phyloP scores from a whole-genome alignment of 2,888 invertebrate species.

The Cancer borealis region DNA sequence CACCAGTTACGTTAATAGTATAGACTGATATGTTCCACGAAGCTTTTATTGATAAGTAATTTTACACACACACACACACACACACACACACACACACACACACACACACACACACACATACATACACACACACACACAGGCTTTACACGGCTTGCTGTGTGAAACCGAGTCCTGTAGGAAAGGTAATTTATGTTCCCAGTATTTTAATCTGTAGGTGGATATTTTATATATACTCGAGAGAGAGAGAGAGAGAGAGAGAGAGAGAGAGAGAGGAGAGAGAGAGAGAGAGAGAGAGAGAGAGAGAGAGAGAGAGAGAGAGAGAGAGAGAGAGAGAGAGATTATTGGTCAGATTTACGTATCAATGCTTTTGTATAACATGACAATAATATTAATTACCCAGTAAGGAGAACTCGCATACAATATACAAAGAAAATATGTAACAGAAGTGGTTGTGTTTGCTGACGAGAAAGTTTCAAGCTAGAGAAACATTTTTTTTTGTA shows the following conservation, averaged over 20 bases:
- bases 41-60: too few species aligned
- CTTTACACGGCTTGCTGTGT: neutral
- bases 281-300: constrained; percentile 55
- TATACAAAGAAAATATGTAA: too few species aligned
- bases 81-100: too few species aligned
- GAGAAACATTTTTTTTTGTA: too few species aligned
- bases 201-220: neutral
- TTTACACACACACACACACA: too few species aligned
- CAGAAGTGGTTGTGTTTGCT: too few species aligned
- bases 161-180: neutral
- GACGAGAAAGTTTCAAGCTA: too few species aligned
- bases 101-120: neutral
- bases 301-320: constrained; percentile 46
- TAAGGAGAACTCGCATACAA: neutral
- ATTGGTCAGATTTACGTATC: too few species aligned
- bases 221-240: neutral
- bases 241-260: constrained; percentile 57
- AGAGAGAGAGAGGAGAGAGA: constrained; percentile 53
- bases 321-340: too few species aligned
- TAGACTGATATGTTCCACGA: too few species aligned
- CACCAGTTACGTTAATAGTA: too few species aligned
- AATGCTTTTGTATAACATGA: too few species aligned
- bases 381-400: neutral
- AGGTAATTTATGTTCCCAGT: neutral
- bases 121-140: neutral